These are phyloP conservation scores for Drosophila cracens DNA, from an alignment of 2,888 invertebrate species.

Conservation along the genomic window DNA sequence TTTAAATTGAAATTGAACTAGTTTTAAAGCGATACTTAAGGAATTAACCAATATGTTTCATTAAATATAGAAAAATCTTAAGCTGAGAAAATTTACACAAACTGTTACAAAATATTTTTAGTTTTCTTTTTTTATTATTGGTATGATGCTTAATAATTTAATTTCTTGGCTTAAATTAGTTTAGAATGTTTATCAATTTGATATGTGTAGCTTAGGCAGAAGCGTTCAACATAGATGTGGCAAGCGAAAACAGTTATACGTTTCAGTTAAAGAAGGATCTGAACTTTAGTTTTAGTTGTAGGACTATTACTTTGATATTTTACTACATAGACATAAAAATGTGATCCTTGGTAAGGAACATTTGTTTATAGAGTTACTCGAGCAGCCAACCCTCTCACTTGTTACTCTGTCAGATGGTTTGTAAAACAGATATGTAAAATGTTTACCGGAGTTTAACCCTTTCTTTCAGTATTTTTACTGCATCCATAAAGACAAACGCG, in stretches of 20 bases:
- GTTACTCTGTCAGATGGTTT: neutral
- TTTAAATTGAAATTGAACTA: no score
- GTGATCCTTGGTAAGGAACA: neutral
- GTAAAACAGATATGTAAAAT: conserved; percentile 4
- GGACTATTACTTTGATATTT: neutral
- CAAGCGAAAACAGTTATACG: neutral
- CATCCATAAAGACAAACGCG: conserved; percentile 38
- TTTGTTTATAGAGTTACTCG: neutral
- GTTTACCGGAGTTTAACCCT: conserved; percentile 16
- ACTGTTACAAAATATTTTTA: no score
- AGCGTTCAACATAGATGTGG: neutral
- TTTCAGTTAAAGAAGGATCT: neutral
- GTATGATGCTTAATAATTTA: no score
- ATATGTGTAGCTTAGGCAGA: neutral
- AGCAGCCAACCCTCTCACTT: conserved; percentile 1
- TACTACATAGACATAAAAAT: neutral
- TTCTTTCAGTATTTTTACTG: conserved; percentile 25
- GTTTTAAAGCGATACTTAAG: no score
- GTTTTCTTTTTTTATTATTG: no score
- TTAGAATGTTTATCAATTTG: neutral
- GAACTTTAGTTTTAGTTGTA: neutral
- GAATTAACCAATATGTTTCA: no score
- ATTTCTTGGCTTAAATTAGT: neutral
- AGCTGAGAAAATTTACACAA: no score
- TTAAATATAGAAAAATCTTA: no score